Conservation (phyloP, 53 echinoderm and acorn worm species). For the Holothuria scabra region DNA sequence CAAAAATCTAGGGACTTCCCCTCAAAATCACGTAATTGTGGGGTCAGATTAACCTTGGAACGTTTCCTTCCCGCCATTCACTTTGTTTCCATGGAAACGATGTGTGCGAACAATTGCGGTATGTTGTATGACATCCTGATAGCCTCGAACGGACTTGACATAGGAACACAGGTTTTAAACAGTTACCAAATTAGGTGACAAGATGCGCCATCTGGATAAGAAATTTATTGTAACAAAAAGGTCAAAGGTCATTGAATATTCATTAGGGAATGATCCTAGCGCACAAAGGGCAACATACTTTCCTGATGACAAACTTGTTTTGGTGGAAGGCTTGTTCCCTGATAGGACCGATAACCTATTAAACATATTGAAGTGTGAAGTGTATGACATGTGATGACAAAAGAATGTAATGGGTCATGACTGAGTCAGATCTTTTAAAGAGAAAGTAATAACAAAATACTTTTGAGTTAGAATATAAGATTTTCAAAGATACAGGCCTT, state of each 20-base stretch:
- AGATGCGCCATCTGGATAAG: constrained; percentile 11
- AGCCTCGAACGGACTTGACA: neutral
- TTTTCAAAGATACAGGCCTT: no score
- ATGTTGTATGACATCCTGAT: constrained; percentile 18
- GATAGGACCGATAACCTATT: no score
- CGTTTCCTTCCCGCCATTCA: constrained; percentile 32
- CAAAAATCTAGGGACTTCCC: no score
- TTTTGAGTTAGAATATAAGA: no score
- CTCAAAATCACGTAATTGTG: no score
- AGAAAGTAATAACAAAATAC: no score
- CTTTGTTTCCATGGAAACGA: constrained; percentile 6
- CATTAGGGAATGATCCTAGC: neutral
- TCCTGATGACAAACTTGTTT: neutral
- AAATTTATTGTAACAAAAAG: neutral
- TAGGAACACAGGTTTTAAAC: neutral
- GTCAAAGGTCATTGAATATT: constrained; percentile 28
- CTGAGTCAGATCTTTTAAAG: no score
- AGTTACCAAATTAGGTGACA: constrained; percentile 37
- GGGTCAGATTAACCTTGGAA: neutral
- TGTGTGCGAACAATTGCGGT: constrained; percentile 27
- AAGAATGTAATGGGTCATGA: no score
- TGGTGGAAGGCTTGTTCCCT: no score
- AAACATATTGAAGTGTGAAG: no score
- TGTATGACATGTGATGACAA: no score
- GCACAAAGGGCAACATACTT: constrained; percentile 1